These are phyloP conservation scores for Chloromyia formosa DNA, from an alignment of 2,888 invertebrate genomes.

Conservation along the genomic window DNA sequence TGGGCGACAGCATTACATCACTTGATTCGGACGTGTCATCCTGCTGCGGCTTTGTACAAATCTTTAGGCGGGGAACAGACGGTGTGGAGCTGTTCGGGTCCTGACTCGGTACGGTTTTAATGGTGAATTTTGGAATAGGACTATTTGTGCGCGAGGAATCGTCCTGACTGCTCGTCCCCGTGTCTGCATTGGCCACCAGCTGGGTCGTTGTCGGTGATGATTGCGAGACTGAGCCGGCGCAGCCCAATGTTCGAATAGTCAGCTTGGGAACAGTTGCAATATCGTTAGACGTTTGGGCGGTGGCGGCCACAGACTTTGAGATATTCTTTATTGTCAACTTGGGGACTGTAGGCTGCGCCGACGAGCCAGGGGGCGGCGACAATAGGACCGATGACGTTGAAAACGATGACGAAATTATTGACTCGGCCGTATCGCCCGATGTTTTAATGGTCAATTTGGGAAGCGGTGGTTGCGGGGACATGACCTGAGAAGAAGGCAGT, in stretches of 20 bases:
- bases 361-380: background rate
- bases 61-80: constrained; percentile 49
- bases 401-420: constrained; percentile 55
- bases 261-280: constrained; percentile 63
- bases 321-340: constrained; percentile 70
- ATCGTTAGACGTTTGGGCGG: constrained; percentile 57
- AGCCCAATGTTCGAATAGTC: constrained; percentile 56
- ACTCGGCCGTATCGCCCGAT: constrained; percentile 59
- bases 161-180: background rate
- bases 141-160: constrained; percentile 14
- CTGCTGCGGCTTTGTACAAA: constrained; percentile 47
- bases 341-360: constrained; percentile 64
- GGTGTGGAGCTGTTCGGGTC: constrained; percentile 25
- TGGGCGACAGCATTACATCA: constrained; percentile 18
- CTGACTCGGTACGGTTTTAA: constrained; percentile 55
- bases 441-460: constrained; percentile 71
- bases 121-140: constrained; percentile 61
- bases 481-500: too few relatives aligned
- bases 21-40: background rate
- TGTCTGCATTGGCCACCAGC: background rate
- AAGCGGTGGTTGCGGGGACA: constrained; percentile 60
- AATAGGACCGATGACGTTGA: background rate
- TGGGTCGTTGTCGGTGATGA: constrained; percentile 2
- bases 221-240: background rate
- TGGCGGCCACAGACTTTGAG: constrained; percentile 53